Evolutionary conservation across 2,113 vertebrate genomes (phyloP).

Genomic region (Perca fluviatilis): DNA sequence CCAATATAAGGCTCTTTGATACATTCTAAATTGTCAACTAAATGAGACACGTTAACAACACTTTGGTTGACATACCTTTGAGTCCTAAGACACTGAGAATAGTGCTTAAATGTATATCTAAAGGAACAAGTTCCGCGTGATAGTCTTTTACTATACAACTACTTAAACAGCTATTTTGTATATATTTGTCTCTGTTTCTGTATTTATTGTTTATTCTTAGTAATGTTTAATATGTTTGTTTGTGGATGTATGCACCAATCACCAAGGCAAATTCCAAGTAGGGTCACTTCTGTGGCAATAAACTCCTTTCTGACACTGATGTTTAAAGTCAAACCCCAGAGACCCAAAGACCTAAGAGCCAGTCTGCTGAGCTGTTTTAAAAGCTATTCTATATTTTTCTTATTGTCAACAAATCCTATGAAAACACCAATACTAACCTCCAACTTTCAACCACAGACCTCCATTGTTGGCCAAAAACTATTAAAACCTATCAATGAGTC

Average conservation of each 20-base stretch:
- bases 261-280: too few species aligned
- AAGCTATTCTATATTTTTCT: background rate
- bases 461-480: background rate
- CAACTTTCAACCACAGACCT: background rate
- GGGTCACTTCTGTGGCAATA: too few species aligned
- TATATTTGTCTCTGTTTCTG: too few species aligned
- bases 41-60: background rate
- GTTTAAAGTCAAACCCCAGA: too few species aligned
- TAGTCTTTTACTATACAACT: background rate
- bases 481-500: background rate
- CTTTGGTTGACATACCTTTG: background rate
- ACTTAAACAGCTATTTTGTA: too few species aligned
- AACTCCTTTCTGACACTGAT: too few species aligned
- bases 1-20: background rate
- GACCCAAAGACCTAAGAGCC: too few species aligned
- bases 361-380: too few species aligned
- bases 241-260: too few species aligned
- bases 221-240: too few species aligned
- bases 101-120: background rate
- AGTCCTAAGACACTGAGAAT: background rate
- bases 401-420: background rate
- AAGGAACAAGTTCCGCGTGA: background rate
- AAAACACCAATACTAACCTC: background rate
- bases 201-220: too few species aligned
- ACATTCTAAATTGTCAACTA: constrained; percentile 26